phyloP scores from a whole-genome alignment of 2,888 invertebrate genomes.

The Halictus ligatus region DNA sequence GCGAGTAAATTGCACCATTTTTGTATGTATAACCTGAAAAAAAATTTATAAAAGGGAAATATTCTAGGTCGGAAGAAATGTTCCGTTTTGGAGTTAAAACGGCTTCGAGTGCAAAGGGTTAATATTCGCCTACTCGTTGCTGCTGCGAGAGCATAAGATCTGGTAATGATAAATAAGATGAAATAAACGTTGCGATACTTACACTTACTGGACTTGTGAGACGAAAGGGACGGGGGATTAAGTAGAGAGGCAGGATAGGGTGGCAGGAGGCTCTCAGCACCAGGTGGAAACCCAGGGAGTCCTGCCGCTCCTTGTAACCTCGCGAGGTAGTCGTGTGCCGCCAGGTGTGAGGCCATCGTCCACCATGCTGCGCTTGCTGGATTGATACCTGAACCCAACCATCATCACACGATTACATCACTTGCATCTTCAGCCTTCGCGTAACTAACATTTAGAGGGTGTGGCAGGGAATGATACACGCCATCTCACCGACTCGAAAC shows the following conservation, averaged over 20 bases:
- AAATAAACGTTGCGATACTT: conserved; percentile 68
- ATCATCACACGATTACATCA: neutral
- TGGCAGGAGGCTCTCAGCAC: conserved; percentile 84
- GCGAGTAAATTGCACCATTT: too few species aligned
- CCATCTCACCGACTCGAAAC: neutral
- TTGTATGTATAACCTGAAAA: too few species aligned
- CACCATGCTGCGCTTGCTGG: conserved; percentile 91
- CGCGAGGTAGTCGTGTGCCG: conserved; percentile 94
- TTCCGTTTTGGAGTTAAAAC: too few species aligned
- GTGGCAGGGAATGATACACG: neutral
- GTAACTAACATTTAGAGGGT: neutral
- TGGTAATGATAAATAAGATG: neutral
- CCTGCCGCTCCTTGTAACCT: conserved; percentile 92
- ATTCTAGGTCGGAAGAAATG: too few species aligned
- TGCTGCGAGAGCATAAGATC: too few species aligned
- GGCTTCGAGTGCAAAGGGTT: too few species aligned
- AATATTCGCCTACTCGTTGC: too few species aligned
- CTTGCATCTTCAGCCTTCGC: neutral
- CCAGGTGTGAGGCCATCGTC: conserved; percentile 95
- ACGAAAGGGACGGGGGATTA: conserved; percentile 85
- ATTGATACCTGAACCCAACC: conserved; percentile 85
- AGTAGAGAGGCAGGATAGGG: conserved; percentile 87
- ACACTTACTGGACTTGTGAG: conserved; percentile 84
- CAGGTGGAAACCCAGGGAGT: conserved; percentile 89
- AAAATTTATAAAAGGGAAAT: too few species aligned